Percentiles rank a stretch among this genome's conserved stretches.
phyloP scores from a whole-genome alignment of 2,797 vertebrate genomes.

The Aplochiton taeniatus region DNA sequence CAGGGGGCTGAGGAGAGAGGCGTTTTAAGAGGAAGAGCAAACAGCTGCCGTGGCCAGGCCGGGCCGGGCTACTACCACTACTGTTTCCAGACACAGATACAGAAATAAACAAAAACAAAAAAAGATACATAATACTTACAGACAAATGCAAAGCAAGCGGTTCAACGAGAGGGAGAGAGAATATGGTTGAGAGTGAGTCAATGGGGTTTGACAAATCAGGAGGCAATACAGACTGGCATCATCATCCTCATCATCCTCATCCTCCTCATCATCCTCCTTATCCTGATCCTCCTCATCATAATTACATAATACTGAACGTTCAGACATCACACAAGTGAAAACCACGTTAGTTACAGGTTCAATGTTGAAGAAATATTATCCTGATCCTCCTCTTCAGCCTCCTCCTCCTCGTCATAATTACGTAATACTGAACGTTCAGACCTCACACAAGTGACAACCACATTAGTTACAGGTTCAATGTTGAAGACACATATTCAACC shows the following conservation, averaged over 20 bases:
- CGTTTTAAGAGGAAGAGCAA: conserved; percentile 12
- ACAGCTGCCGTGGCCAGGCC: conserved; percentile 16
- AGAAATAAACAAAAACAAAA: conserved; percentile 23
- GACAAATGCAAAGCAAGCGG: conserved; percentile 75
- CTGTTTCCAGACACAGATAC: conserved; percentile 43
- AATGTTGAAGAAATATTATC: background rate
- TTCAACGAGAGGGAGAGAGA: conserved; percentile 66
- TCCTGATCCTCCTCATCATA: no score
- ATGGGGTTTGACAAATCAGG: conserved; percentile 27
- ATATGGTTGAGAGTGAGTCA: conserved; percentile 65
- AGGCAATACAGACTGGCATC: no score
- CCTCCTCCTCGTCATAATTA: no score
- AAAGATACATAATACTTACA: conserved; percentile 72
- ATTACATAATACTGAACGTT: no score
- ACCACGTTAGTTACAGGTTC: no score
- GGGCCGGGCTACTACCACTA: conserved; percentile 50
- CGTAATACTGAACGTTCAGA: no score
- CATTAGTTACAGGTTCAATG: no score
- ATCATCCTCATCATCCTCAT: conserved; percentile 20
- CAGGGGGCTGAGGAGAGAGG: conserved; percentile 17
- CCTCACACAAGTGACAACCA: no score
- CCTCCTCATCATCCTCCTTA: conserved; percentile 1
- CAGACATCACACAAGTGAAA: no score
- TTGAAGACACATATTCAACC: background rate
- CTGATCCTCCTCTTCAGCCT: conserved; percentile 2